Percentiles rank a stretch among this genome's conserved stretches.
These are phyloP conservation scores for Apantesis nais DNA, from an alignment of 2,888 invertebrate genomes.

Conservation along the genomic window DNA sequence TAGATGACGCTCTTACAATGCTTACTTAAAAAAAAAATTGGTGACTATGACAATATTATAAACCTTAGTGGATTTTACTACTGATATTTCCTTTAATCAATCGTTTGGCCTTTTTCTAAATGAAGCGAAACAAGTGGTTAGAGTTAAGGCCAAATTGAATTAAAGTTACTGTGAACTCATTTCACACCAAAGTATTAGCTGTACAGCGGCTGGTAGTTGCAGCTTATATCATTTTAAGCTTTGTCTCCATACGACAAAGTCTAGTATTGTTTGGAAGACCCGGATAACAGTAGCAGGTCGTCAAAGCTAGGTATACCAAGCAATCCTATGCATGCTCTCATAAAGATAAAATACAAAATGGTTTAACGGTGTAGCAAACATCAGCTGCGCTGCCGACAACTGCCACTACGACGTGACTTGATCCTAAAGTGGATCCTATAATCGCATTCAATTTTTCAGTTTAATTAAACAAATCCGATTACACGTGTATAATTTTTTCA, in stretches of 20 bases:
- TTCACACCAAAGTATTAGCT: neutral
- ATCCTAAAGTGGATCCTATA: neutral
- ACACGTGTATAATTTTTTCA: neutral
- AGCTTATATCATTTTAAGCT: neutral
- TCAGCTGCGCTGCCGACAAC: neutral
- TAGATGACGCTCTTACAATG: neutral
- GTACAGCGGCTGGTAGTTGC: neutral
- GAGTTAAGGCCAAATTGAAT: conserved; percentile 10
- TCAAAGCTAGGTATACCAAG: neutral
- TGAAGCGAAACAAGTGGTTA: conserved; percentile 16
- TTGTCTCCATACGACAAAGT: neutral
- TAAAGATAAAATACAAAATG: neutral
- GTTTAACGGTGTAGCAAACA: neutral
- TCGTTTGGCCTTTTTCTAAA: conserved; percentile 10
- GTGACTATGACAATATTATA: neutral
- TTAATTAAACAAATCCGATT: neutral
- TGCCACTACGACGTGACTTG: neutral
- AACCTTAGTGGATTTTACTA: neutral
- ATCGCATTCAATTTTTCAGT: neutral
- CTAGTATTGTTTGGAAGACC: neutral
- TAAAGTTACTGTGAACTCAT: neutral
- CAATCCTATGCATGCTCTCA: neutral
- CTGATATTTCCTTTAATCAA: neutral
- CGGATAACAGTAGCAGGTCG: neutral
- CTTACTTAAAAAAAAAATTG: neutral